A percentile compares a stretch with the other conserved stretches of the same genome.
phyloP scores from a whole-genome alignment of 2,888 invertebrate genomes.

The Macrophya alboannulata region DNA sequence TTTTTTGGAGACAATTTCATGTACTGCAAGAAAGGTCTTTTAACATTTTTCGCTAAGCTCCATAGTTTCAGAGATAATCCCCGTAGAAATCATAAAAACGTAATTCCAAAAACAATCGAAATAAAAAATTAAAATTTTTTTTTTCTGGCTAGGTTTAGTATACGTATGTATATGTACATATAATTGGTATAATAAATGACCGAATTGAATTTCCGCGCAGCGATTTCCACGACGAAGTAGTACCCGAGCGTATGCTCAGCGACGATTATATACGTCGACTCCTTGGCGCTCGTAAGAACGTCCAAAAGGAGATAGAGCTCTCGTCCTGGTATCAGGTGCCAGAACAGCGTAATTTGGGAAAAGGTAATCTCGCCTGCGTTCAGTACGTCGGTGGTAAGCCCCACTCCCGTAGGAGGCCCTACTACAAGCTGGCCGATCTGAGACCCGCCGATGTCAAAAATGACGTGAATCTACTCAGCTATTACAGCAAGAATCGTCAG shows the following conservation, averaged over 20 bases:
- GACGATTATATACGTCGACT: conserved; percentile 89
- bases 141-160: no score
- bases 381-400: conserved; percentile 92
- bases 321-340: conserved; percentile 87
- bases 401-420: conserved; percentile 89
- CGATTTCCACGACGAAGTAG: conserved; percentile 80
- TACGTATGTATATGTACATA: background rate
- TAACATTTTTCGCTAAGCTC: no score
- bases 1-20: no score
- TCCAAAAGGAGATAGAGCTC: conserved; percentile 84
- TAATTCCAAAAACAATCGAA: no score
- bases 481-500: conserved; percentile 91
- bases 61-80: no score
- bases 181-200: background rate
- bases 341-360: conserved; percentile 82
- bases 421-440: conserved; percentile 85
- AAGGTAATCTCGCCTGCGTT: conserved; percentile 92
- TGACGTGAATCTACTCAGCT: conserved; percentile 93
- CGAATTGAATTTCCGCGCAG: conserved; percentile 74
- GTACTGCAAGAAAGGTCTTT: no score
- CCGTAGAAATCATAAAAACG: no score
- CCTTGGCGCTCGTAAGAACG: conserved; percentile 85
- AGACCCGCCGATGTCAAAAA: conserved; percentile 87
- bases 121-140: no score
- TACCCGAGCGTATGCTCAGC: conserved; percentile 83